Evolutionary conservation across 2,113 vertebrate genomes (phyloP).

Genomic region (Notiomystis cincta): DNA sequence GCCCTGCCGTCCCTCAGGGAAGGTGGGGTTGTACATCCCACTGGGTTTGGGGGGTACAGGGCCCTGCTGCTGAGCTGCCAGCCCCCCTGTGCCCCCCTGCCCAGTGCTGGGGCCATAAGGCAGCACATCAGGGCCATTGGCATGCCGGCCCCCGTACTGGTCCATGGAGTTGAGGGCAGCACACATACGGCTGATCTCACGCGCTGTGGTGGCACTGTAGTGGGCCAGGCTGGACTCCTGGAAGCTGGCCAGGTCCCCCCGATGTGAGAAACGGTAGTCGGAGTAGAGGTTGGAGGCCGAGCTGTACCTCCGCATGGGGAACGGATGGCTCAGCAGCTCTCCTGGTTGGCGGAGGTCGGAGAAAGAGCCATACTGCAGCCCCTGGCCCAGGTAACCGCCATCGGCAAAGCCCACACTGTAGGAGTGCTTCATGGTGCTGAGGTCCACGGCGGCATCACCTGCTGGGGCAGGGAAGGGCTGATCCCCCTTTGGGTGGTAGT

Average conservation of each 20-base stretch:
- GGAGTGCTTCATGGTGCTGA: conserved; percentile 87
- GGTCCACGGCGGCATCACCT: conserved; percentile 83
- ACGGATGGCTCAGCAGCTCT: conserved; percentile 79
- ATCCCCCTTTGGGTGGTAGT: conserved; percentile 80
- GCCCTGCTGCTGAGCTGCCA: conserved; percentile 77
- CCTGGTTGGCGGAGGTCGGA: conserved; percentile 90
- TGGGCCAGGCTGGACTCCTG: conserved; percentile 93
- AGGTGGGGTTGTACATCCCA: conserved; percentile 82
- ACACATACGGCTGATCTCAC: conserved; percentile 97
- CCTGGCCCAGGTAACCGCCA: conserved; percentile 83
- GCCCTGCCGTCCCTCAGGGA: conserved; percentile 81
- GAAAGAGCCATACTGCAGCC: conserved; percentile 92
- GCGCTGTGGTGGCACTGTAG: conserved; percentile 94
- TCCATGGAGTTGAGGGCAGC: conserved; percentile 95
- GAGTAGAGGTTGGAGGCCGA: conserved; percentile 96
- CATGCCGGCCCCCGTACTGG: conserved; percentile 85
- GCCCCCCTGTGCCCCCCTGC: background rate
- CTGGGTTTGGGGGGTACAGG: conserved; percentile 81
- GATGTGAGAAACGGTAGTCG: conserved; percentile 81
- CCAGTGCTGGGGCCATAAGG: conserved; percentile 79
- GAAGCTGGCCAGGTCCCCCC: conserved; percentile 77
- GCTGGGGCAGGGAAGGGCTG: conserved; percentile 78
- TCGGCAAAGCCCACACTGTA: conserved; percentile 81
- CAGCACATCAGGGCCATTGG: conserved; percentile 79
- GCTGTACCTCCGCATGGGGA: conserved; percentile 91